Evolutionary conservation across 2,797 vertebrate genomes (phyloP).

Genomic region (Carapus acus): DNA sequence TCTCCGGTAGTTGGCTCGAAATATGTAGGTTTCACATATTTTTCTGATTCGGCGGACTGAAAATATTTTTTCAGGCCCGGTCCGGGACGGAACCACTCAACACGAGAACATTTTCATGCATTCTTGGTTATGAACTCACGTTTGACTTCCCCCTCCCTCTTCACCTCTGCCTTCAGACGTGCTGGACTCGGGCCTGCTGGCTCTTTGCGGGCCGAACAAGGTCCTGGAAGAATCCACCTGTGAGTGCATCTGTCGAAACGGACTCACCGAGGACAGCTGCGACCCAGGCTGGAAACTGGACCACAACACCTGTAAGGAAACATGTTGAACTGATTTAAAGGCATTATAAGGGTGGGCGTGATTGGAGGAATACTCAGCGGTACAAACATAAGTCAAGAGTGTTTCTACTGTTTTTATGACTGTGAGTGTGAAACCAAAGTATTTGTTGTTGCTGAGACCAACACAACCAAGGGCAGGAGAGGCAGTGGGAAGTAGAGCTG

Average conservation of each 20-base stretch:
- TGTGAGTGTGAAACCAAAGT: no score
- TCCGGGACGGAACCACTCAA: no score
- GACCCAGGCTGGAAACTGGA: slow-evolving; percentile 70
- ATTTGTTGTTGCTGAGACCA: no score
- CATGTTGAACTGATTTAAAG: background rate
- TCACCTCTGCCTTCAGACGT: slow-evolving; percentile 43
- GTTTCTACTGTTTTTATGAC: no score
- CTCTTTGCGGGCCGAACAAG: slow-evolving; percentile 71
- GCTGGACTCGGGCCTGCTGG: slow-evolving; percentile 61
- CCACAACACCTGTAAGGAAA: slow-evolving; percentile 63
- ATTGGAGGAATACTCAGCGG: no score
- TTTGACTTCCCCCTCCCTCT: background rate
- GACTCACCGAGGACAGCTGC: slow-evolving; percentile 70
- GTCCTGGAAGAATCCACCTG: slow-evolving; percentile 67
- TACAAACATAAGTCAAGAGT: no score
- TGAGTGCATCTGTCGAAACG: slow-evolving; percentile 69
- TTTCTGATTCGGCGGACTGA: no score
- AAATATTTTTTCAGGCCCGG: no score
- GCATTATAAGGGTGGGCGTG: no score
- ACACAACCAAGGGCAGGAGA: background rate
- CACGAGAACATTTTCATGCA: no score
- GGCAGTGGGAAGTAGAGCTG: background rate
- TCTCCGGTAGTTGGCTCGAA: no score
- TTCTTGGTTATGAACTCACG: background rate
- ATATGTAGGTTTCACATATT: no score